Percentiles rank a stretch among this genome's conserved stretches.
phyloP scores from a whole-genome alignment of 2,797 vertebrate genomes.

The Garrulus glandarius region DNA sequence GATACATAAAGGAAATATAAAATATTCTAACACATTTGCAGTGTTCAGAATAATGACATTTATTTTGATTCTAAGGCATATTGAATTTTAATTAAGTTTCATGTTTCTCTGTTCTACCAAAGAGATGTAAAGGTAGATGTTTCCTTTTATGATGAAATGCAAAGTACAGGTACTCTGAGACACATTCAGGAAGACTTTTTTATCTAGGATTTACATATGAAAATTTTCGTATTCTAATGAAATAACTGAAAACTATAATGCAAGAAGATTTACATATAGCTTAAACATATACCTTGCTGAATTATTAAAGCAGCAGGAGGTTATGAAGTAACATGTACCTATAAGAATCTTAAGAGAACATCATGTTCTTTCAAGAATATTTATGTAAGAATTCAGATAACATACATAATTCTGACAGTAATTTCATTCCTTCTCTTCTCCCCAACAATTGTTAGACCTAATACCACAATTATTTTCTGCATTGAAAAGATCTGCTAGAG shows the following conservation, averaged over 20 bases:
- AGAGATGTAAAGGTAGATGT: not conserved
- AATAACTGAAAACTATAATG: not conserved
- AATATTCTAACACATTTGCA: not conserved
- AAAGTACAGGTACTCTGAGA: not conserved
- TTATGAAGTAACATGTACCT: not conserved
- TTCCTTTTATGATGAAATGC: not conserved
- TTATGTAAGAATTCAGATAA: not conserved
- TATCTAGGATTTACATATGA: not conserved
- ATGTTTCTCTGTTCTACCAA: not conserved
- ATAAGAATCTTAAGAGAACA: not conserved
- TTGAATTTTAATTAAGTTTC: not conserved
- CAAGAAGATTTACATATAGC: not conserved
- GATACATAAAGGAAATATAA: not conserved
- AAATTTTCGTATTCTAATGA: not conserved
- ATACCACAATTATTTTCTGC: not conserved
- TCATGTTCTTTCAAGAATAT: not conserved
- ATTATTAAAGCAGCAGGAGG: not conserved
- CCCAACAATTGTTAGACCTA: not conserved
- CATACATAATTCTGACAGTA: not conserved
- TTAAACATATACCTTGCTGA: not conserved
- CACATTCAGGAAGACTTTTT: not conserved
- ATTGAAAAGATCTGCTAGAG: not conserved
- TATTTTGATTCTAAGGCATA: not conserved
- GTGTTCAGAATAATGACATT: not conserved
- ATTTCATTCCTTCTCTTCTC: not conserved